phyloP scores from a whole-genome alignment of 2,888 invertebrate genomes.

The Polydrusus pterygomalis region DNA sequence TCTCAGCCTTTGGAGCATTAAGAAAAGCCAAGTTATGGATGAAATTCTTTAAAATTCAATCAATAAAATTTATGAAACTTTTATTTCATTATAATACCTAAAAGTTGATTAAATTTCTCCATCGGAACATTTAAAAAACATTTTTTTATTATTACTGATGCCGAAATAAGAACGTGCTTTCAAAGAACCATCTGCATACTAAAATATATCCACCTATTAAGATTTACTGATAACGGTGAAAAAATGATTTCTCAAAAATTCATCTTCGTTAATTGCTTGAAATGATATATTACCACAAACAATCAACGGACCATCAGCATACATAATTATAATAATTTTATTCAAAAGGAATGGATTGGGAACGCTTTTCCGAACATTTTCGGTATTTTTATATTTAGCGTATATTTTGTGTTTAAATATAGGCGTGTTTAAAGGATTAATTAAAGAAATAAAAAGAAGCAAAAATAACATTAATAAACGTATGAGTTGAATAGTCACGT shows the following conservation, averaged over 20 bases:
- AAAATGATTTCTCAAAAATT: conserved; percentile 7
- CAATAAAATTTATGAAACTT: too few relatives aligned
- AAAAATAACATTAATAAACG: not conserved
- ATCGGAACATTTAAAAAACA: not conserved
- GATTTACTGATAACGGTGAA: conserved; percentile 12
- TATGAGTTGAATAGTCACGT: not conserved
- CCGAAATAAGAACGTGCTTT: conserved; percentile 4
- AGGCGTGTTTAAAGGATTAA: not conserved
- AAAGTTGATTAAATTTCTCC: not conserved
- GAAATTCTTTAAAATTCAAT: too few relatives aligned
- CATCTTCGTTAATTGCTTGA: conserved; percentile 2
- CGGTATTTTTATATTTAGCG: not conserved
- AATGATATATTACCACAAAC: conserved; percentile 14
- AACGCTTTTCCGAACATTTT: not conserved
- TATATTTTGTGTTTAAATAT: not conserved
- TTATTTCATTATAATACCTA: too few relatives aligned
- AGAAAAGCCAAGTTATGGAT: too few relatives aligned
- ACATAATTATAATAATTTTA: conserved; percentile 1
- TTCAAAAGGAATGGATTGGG: not conserved
- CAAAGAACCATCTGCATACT: conserved; percentile 9
- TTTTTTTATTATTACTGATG: conserved; percentile 1
- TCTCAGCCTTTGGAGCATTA: too few relatives aligned
- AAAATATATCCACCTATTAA: conserved; percentile 1
- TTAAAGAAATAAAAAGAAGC: not conserved
- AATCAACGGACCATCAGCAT: not conserved